Base-by-base conservation (phyloP, 2,113 vertebrate species). In the Gavia stellata region DNA sequence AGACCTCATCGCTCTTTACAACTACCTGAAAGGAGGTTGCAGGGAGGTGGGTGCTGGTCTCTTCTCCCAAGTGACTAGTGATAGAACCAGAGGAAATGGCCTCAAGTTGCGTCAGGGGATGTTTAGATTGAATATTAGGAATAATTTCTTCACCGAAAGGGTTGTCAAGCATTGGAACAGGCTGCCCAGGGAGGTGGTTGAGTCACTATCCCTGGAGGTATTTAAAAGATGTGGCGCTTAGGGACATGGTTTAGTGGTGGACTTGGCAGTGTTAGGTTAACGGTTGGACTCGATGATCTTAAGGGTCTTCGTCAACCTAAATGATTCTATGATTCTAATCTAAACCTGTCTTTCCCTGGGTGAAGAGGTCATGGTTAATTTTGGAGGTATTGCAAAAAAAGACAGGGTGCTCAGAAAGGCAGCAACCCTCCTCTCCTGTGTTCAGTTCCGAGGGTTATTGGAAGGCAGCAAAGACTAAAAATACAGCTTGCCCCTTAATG, bases 1-100 rank as follows among this genome's bases (percentile, higher is more conserved):
- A 36, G n/a, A 61, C n/a, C n/a, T 61, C 5, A 61, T 25, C 1
- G 23, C n/a, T 3, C 58, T 61, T n/a, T 61, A 25, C 23, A 36
- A 1, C 58, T 61, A 16, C 58, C n/a, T 36, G 58, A 36, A 36
- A 36, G 58, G n/a, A 61, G 58, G 58, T 3, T 36, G n/a, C 17
- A 61, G 23, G 1, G 3, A 61, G 58, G 58, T 26, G 58, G n/a
- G 9, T 0, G 10, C 25, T 1, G 5, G 15, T 36, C 58, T 36
- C n/a, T 36, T 61, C 15, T 36, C 9, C 23, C 58, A 7, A 16
- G 58, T 12, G 26, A 61, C 10, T 5, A 61, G 58, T 1, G 1
- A 36, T 24, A 36, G 58, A 15, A 36, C 1, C 1, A 36, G n/a
- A 36, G 14, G n/a, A 36, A 61, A 25, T 5, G 5, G 15, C 23